Evolutionary conservation across 2,797 vertebrate genomes (phyloP).

Genomic region (Cynopterus sphinx): DNA sequence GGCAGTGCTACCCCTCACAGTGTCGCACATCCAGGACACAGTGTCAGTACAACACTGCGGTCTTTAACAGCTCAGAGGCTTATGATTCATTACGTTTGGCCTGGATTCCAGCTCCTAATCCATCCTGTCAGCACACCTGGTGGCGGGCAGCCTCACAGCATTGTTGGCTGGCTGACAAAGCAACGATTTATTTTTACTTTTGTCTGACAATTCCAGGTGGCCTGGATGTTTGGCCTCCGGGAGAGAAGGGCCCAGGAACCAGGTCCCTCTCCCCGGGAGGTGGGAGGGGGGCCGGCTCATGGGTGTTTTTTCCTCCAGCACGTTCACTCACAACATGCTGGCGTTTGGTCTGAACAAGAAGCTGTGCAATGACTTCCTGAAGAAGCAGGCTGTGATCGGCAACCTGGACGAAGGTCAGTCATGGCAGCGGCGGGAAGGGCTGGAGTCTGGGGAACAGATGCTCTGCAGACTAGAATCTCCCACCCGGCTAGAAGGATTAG

Average conservation of each 20-base stretch:
- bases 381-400: slow-evolving; percentile 97
- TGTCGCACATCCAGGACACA: neutral
- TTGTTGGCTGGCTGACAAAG: neutral
- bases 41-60: too few relatives aligned
- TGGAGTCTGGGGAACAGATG: accelerated
- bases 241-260: accelerated
- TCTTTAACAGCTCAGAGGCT: neutral
- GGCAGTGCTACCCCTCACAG: neutral
- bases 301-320: slow-evolving; percentile 85
- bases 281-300: accelerated
- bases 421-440: accelerated
- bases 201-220: neutral
- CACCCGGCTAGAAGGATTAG: accelerated
- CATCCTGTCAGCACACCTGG: neutral
- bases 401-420: slow-evolving; percentile 94
- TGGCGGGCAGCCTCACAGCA: accelerated
- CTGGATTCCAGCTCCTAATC: accelerated
- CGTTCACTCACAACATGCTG: slow-evolving; percentile 98
- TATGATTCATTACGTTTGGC: accelerated
- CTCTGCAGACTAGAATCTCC: accelerated
- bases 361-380: slow-evolving; percentile 96
- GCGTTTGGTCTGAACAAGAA: slow-evolving; percentile 96
- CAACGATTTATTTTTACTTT: accelerated
- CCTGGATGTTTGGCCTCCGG: accelerated
- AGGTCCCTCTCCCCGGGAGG: accelerated